These are phyloP conservation scores for Steatornis caripensis DNA, from an alignment of 2,113 vertebrate genomes.

Conservation along the genomic window DNA sequence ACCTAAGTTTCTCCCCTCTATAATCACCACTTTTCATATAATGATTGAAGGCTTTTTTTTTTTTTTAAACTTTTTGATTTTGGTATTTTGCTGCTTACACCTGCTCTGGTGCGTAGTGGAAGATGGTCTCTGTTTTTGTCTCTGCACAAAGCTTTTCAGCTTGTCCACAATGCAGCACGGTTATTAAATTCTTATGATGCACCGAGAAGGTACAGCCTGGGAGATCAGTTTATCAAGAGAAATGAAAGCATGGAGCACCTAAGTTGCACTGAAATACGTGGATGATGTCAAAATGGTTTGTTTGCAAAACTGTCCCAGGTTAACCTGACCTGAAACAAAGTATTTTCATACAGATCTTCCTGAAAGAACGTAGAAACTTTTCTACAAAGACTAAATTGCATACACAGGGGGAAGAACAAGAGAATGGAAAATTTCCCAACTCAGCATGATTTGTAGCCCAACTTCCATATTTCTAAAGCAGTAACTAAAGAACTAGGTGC, in stretches of 20 bases:
- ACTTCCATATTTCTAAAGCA: neutral
- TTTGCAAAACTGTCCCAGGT: neutral
- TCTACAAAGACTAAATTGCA: neutral
- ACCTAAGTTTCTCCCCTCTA: neutral
- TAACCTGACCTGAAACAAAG: neutral
- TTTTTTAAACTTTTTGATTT: neutral
- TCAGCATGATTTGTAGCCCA: neutral
- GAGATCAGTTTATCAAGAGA: neutral
- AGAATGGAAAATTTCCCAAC: neutral
- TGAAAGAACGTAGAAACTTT: neutral
- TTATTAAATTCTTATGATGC: neutral
- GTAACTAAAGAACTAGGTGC: neutral
- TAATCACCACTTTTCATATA: neutral
- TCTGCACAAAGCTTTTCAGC: neutral
- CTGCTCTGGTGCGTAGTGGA: neutral
- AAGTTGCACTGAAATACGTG: neutral
- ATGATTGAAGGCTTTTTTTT: neutral
- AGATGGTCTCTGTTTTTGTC: neutral
- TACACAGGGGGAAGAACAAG: neutral
- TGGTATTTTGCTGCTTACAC: neutral
- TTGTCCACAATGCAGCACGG: neutral
- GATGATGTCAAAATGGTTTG: fast-evolving
- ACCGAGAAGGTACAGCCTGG: neutral
- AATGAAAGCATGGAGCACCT: neutral
- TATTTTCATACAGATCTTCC: neutral